Base-by-base conservation (phyloP, 2,797 vertebrate genomes). In the Fistularia tabacaria region DNA sequence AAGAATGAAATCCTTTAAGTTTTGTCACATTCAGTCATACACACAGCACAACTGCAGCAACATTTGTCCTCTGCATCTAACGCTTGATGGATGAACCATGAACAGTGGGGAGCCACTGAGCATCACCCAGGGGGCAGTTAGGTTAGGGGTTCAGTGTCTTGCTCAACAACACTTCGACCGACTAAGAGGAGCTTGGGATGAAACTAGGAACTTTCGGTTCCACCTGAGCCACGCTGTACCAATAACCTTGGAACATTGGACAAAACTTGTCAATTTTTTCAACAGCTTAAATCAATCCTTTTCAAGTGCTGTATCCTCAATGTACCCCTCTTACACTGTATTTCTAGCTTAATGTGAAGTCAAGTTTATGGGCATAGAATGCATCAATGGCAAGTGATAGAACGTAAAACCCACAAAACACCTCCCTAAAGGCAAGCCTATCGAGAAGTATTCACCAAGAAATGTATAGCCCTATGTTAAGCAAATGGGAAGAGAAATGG, bases 401-500 rank as follows among this genome's bases (percentile, higher is more conserved):
- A 60, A 74, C 62, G 38, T 61, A 72, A 71, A 80, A 78, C 46
- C 49, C 59, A 80, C 66, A 74, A 59, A 69, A 62, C 67, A 66
- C 45, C 46, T 52, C 69, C 25, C 69, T 71, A 43, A 61, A 65
- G 72, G 61, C 60, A 65, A 71, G 69, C 71, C 78, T 70, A 71
- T 81, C 73, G 76, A 80, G 70, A 47, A 58, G 49, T 56, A 81
- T 81, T 78, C 62, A 74, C 51, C 50, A 37, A 51, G 52, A 70
- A 73, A 81, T 84, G 61, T 78, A 83, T 71, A 36, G 71, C 36
- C 61, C 63, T 69, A 66, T 84, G 81, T 87, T 84, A 87, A 77
- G 66, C 80, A 81, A 88, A 81, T 80, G 66, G 75, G 46, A 57
- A 83, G 63, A 84, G 77, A 85, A 85, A 73, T 66, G 67, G 69